phyloP scores from a whole-genome alignment of 2,797 vertebrate species.

The Psittacula echo region DNA sequence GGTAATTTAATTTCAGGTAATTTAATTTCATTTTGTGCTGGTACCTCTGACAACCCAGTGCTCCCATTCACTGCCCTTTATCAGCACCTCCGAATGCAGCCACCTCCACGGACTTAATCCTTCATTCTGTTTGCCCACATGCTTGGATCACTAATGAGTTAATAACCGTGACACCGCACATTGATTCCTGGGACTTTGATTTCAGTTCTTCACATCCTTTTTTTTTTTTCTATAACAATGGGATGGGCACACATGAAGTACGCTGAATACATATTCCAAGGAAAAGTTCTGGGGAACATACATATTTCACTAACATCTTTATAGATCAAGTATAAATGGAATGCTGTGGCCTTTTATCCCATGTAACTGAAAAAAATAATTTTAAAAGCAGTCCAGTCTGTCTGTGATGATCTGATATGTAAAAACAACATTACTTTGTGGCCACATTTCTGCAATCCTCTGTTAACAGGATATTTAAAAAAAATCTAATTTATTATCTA shows the following conservation, averaged over 20 bases:
- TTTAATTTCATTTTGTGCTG: not conserved
- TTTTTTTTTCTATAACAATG: not conserved
- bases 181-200: not conserved
- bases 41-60: not conserved
- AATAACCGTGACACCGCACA: not conserved
- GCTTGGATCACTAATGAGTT: not conserved
- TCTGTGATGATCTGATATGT: not conserved
- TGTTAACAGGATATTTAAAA: not conserved
- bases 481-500: not conserved
- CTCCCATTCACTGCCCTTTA: not conserved
- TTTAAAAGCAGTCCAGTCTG: not conserved
- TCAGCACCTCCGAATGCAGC: not conserved
- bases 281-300: not conserved
- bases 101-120: not conserved
- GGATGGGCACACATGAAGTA: not conserved
- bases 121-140: not conserved
- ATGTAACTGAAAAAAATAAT: not conserved
- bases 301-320: not conserved
- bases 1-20: not conserved
- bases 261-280: not conserved
- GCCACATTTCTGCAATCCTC: not conserved
- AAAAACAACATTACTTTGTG: not conserved
- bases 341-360: not conserved
- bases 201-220: not conserved
- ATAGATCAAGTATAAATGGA: not conserved